phyloP scores from a whole-genome alignment of 2,797 vertebrate species.

The Amazona ochrocephala region DNA sequence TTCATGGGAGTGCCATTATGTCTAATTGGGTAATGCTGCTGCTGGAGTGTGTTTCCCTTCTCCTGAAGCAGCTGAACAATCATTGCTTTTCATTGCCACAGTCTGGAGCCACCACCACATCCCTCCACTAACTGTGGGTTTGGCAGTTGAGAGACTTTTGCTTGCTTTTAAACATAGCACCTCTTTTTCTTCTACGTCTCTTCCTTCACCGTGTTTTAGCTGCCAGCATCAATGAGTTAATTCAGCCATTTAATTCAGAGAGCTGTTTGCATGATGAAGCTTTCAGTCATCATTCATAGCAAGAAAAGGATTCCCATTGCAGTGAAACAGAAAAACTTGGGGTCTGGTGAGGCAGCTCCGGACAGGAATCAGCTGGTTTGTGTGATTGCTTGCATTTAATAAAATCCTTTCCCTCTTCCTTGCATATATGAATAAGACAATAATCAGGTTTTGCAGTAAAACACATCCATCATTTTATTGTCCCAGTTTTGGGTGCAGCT shows the following conservation, averaged over 20 bases:
- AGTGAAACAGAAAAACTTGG: background rate
- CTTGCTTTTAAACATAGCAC: background rate
- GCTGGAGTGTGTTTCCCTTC: background rate
- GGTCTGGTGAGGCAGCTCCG: background rate
- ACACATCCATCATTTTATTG: background rate
- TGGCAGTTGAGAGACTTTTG: background rate
- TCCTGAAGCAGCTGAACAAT: background rate
- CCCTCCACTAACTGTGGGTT: background rate
- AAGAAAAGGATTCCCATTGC: background rate
- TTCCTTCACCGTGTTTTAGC: background rate
- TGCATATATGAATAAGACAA: background rate
- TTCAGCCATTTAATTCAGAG: background rate
- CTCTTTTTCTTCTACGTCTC: background rate
- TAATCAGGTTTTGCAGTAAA: background rate
- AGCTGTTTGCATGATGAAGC: background rate
- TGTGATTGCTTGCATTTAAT: background rate
- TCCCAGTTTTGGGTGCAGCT: background rate
- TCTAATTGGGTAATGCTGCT: background rate
- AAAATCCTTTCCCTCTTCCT: background rate
- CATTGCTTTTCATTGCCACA: background rate
- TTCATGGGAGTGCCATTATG: fast-evolving
- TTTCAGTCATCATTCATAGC: background rate
- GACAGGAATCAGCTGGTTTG: background rate
- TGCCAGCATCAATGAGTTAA: background rate
- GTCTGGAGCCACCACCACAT: background rate